These are phyloP conservation scores for Drosophila prostipennis DNA, from an alignment of 2,888 invertebrate genomes.

Conservation along the genomic window DNA sequence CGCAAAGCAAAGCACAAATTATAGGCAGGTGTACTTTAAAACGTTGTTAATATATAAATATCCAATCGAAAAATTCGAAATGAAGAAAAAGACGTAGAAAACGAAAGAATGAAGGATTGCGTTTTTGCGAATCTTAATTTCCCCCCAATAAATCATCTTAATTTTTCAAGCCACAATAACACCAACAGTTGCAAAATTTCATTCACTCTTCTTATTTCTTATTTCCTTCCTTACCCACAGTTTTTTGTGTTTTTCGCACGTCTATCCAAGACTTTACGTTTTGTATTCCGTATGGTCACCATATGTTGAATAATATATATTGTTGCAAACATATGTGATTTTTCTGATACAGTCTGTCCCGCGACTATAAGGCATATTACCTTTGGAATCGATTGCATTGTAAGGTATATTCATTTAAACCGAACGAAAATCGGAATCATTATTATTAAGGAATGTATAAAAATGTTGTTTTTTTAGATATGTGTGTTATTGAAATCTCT, in stretches of 20 bases:
- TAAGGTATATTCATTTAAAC: too few species aligned
- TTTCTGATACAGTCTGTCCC: slow-evolving; percentile 9
- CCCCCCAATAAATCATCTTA: neutral
- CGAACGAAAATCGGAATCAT: too few species aligned
- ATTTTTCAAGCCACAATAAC: slow-evolving; percentile 2
- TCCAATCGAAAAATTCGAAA: neutral
- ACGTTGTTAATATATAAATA: neutral
- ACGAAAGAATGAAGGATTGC: neutral
- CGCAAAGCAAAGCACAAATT: slow-evolving; percentile 6
- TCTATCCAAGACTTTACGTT: slow-evolving; percentile 1
- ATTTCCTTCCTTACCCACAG: slow-evolving; percentile 10
- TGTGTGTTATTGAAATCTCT: too few species aligned
- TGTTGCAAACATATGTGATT: neutral
- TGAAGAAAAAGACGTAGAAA: neutral
- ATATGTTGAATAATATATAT: slow-evolving; percentile 45
- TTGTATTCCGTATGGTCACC: slow-evolving; percentile 52
- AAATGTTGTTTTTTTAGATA: too few species aligned
- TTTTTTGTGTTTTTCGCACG: slow-evolving; percentile 9
- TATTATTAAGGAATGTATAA: neutral
- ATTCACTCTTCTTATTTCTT: slow-evolving; percentile 32
- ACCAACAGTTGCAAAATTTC: slow-evolving; percentile 54
- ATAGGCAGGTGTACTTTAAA: slow-evolving; percentile 20
- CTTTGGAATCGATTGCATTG: neutral
- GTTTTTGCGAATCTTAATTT: neutral
- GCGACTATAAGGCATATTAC: neutral